Conservation (phyloP, 37 sponge, comb jelly and placozoan species). For the Aphrocallistes beatrix region DNA sequence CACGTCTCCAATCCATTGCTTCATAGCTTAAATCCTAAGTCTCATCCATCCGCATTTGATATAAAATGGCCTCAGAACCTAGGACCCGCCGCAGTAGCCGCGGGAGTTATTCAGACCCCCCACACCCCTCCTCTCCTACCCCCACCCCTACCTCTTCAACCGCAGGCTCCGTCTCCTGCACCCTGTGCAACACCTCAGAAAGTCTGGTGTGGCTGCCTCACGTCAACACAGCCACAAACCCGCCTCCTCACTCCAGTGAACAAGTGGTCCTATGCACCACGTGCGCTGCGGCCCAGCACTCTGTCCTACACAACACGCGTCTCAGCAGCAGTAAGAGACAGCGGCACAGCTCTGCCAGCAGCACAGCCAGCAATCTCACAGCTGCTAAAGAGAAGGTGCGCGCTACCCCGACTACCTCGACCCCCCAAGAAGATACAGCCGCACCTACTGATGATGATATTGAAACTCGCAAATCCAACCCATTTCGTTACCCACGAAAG, state of each 20-base stretch:
- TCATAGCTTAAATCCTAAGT: no score
- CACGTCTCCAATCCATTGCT: no score
- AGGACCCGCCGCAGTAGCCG: not conserved
- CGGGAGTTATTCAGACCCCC: not conserved
- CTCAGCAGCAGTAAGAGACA: not conserved
- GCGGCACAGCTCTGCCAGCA: not conserved
- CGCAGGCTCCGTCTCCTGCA: not conserved
- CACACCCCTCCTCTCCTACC: not conserved
- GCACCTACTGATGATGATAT: not conserved
- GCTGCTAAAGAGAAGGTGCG: not conserved
- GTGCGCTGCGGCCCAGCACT: not conserved
- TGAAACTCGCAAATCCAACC: not conserved
- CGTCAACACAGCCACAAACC: not conserved
- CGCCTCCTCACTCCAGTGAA: not conserved
- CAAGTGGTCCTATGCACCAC: not conserved
- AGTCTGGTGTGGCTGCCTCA: not conserved
- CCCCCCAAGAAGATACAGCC: not conserved
- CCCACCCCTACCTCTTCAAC: slow-evolving; percentile 2
- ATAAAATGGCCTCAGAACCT: not conserved
- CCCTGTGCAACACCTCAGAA: not conserved
- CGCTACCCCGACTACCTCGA: not conserved
- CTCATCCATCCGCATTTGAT: no score
- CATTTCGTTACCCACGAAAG: not conserved
- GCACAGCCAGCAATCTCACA: not conserved
- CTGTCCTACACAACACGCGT: not conserved